phyloP scores from a whole-genome alignment of 2,113 vertebrate species.

The Anoplopoma fimbria region DNA sequence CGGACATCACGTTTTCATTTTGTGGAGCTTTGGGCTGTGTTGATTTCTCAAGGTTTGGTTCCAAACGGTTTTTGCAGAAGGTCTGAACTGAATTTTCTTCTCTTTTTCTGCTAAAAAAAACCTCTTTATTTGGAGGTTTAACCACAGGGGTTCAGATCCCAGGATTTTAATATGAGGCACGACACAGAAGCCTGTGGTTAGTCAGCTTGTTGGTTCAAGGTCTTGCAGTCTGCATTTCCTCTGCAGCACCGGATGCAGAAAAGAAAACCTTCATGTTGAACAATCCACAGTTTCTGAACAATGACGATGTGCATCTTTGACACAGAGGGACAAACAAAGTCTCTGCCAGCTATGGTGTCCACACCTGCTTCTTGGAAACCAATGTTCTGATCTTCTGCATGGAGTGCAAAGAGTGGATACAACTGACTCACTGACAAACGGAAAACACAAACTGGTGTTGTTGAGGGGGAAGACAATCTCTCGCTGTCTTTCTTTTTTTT shows the following conservation, averaged over 20 bases:
- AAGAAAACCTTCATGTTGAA: background rate
- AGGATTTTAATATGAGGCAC: slow-evolving; percentile 28
- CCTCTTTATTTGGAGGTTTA: slow-evolving; percentile 7
- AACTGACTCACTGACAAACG: slow-evolving; percentile 51
- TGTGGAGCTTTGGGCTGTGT: slow-evolving; percentile 4
- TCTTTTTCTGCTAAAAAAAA: slow-evolving; percentile 1
- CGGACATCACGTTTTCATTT: background rate
- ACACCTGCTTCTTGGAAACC: slow-evolving; percentile 1
- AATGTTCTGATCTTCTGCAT: slow-evolving; percentile 38
- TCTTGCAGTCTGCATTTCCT: slow-evolving; percentile 6
- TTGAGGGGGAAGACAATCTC: background rate
- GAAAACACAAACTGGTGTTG: background rate
- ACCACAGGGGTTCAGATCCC: background rate
- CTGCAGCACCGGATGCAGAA: slow-evolving; percentile 7
- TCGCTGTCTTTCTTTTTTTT: background rate
- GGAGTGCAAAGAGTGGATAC: slow-evolving; percentile 46
- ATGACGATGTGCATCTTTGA: slow-evolving; percentile 1
- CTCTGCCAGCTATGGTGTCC: background rate
- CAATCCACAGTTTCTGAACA: background rate
- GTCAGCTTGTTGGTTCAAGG: background rate
- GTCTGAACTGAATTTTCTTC: background rate
- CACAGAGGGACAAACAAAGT: slow-evolving; percentile 11
- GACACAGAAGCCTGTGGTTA: slow-evolving; percentile 2
- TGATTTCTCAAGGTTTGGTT: slow-evolving; percentile 1
- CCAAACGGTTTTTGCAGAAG: background rate